Evolutionary conservation across 2,888 invertebrate species (phyloP), one percentile per base, ranked within the genome.

Genomic region (Adelognathus sp.): DNA sequence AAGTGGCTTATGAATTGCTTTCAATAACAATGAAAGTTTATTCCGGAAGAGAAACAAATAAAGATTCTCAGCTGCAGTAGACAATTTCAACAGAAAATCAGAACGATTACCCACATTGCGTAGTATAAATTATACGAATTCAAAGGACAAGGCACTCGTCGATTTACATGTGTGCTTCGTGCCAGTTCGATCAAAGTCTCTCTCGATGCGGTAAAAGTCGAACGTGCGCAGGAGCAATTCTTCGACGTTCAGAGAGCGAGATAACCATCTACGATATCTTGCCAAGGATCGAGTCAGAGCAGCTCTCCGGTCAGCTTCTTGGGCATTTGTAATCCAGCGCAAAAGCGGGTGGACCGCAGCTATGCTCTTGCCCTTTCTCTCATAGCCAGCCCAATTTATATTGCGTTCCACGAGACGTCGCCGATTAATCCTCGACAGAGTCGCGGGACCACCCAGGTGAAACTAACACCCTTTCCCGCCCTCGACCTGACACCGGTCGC

Each of bases 371-470:
- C n/a, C n/a, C n/a, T n/a, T n/a, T n/a, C n/a, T n/a, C n/a, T n/a
- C 78, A 79, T 11, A 81, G 76, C n/a, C 87, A 86, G 86, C 86
- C 90, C 89, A 90, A 90, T 91, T 91, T 90, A 90, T 90, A 91
- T 90, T 85, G 87, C 88, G 88, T 88, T 86, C 85, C 84, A 78
- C 84, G 81, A 81, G 88, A 89, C 88, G 84, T 86, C 85, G 86
- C 83, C 90, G 90, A 91, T 91, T 90, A 91, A 90, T 90, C 89
- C 90, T 89, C 75, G 83, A 84, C 87, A 88, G 85, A 88, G 85
- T 86, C 87, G 85, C 86, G 80, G 76, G 91, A 91, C 91, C 91
- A 91, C 91, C 90, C 91, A 90, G 84, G 88, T 85, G 86, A 86
- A 84, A 84, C 90, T 87, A 89, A 90, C 90, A 89, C 89, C 90